phyloP scores from a whole-genome alignment of 2,113 vertebrate genomes.

The Melanerpes aurifrons region DNA sequence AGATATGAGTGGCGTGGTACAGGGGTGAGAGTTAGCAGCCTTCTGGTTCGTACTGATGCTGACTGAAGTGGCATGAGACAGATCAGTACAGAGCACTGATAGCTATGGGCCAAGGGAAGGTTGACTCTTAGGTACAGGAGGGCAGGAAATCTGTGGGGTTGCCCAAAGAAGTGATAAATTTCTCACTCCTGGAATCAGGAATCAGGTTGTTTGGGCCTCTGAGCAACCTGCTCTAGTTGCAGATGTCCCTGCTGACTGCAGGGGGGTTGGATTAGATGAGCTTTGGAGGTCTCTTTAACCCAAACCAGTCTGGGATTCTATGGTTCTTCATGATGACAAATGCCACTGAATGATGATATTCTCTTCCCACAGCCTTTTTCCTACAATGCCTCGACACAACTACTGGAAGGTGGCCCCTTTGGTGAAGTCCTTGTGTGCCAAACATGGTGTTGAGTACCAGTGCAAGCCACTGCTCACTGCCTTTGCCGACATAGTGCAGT shows the following conservation, averaged over 20 bases:
- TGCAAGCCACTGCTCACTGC: constrained; percentile 75
- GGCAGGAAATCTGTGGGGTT: not conserved
- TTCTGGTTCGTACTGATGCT: not conserved
- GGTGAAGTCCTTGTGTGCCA: constrained; percentile 79
- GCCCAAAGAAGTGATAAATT: no score
- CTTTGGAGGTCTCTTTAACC: no score
- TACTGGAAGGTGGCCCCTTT: constrained; percentile 79
- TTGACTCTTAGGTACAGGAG: not conserved
- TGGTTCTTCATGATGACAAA: not conserved
- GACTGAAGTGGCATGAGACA: not conserved
- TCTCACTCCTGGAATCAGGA: no score
- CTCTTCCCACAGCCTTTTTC: constrained; percentile 77
- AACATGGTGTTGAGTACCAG: constrained; percentile 75
- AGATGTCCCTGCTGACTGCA: no score
- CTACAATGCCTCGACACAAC: constrained; percentile 80
- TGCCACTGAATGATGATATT: not conserved
- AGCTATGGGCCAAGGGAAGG: not conserved
- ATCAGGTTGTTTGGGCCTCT: no score
- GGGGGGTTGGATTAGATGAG: no score
- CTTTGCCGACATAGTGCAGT: constrained; percentile 80
- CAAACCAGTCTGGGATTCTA: no score
- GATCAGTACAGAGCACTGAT: fast-evolving
- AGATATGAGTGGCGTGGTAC: not conserved
- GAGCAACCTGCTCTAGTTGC: no score
- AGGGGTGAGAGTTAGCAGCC: not conserved